Evolutionary conservation across 2,797 vertebrate genomes (phyloP).

Genomic region (Fringilla coelebs): DNA sequence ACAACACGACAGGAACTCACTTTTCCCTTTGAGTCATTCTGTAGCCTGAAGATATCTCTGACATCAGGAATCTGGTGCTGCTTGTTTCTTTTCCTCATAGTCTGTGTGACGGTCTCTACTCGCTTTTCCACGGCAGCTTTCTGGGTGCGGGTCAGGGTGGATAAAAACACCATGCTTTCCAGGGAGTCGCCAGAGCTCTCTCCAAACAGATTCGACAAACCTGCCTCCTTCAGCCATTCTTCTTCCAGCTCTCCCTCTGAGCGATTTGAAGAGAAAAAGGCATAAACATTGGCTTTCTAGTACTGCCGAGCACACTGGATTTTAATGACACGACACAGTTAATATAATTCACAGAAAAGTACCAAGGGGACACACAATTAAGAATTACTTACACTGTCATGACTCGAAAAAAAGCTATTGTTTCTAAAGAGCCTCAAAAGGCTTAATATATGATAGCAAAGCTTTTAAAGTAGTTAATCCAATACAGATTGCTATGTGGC

Average conservation of each 20-base stretch:
- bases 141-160: slow-evolving; percentile 91
- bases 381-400: not conserved
- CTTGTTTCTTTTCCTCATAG: slow-evolving; percentile 88
- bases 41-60: slow-evolving; percentile 91
- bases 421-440: not conserved
- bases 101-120: slow-evolving; percentile 86
- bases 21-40: slow-evolving; percentile 74
- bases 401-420: not conserved
- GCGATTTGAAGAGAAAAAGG: not conserved
- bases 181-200: slow-evolving; percentile 83
- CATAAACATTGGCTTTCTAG: not conserved
- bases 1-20: slow-evolving; percentile 65
- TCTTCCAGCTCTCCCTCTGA: slow-evolving; percentile 95
- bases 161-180: slow-evolving; percentile 86
- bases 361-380: not conserved
- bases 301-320: not conserved
- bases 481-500: not conserved
- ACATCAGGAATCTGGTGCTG: slow-evolving; percentile 91
- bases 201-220: slow-evolving; percentile 85
- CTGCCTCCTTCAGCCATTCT: slow-evolving; percentile 94
- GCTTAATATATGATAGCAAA: not conserved
- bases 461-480: not conserved
- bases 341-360: not conserved
- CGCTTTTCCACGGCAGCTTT: slow-evolving; percentile 89
- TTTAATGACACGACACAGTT: not conserved